Evolutionary conservation across 1,140 invertebrate genomes (phyloP).

Genomic region (Augochlora pura): DNA sequence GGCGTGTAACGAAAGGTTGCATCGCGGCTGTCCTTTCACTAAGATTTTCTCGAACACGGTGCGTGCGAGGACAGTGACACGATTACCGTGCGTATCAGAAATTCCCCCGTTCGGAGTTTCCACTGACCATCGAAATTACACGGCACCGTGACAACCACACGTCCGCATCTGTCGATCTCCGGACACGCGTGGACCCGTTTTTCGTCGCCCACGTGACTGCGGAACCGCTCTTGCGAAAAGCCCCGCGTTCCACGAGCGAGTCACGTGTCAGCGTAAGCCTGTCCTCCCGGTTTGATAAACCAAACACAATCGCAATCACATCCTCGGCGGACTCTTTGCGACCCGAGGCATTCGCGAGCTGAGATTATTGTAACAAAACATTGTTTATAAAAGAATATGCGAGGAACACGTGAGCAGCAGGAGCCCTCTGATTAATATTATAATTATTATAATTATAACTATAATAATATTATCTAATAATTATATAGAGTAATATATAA

Average conservation of each 20-base stretch:
- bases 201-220: too few relatives aligned
- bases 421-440: too few relatives aligned
- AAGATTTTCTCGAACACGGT: slow-evolving; percentile 8
- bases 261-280: neutral
- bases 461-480: too few relatives aligned
- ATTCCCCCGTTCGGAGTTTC: neutral
- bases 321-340: too few relatives aligned
- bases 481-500: too few relatives aligned
- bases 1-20: slow-evolving; percentile 9
- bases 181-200: neutral
- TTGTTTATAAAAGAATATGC: too few relatives aligned
- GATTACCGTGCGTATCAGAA: neutral
- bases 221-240: neutral
- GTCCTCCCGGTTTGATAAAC: neutral
- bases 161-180: neutral
- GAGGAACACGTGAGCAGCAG: too few relatives aligned
- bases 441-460: too few relatives aligned
- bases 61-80: neutral
- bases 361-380: too few relatives aligned
- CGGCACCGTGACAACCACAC: neutral
- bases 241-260: neutral
- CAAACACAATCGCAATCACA: neutral
- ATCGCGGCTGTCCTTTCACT: slow-evolving; percentile 30
- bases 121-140: neutral
- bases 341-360: too few relatives aligned